Percentiles rank a stretch among this genome's conserved stretches.
Conservation (phyloP, 2,797 vertebrate species). For the Diplodus puntazzo region DNA sequence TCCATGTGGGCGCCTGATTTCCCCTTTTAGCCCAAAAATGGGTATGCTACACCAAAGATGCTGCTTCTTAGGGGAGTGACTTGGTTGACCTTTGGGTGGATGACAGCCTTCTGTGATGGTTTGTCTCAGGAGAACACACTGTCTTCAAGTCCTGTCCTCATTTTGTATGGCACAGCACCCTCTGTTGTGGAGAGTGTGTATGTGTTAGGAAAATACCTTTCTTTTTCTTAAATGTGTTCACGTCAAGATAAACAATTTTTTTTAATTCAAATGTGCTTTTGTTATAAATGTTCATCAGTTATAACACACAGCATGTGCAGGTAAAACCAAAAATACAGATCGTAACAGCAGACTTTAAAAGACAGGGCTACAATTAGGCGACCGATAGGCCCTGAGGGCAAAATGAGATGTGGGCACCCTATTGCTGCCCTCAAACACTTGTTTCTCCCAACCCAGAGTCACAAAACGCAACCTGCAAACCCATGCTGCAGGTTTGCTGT, state of each 20-base stretch:
- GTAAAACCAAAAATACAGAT: neutral
- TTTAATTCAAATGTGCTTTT: neutral
- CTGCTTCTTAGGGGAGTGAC: slow-evolving; percentile 9
- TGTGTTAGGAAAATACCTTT: slow-evolving; percentile 25
- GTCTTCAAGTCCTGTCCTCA: neutral
- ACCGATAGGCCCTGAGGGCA: neutral
- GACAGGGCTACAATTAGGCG: neutral
- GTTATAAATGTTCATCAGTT: neutral
- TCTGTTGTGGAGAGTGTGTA: slow-evolving; percentile 46
- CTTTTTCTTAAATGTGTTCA: neutral
- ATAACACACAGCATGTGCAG: neutral
- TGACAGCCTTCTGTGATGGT: slow-evolving; percentile 14
- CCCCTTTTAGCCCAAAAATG: slow-evolving; percentile 36
- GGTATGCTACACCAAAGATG: slow-evolving; percentile 43
- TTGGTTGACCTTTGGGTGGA: slow-evolving; percentile 8
- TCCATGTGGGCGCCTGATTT: slow-evolving; percentile 39
- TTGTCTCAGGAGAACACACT: neutral
- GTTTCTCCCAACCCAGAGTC: neutral
- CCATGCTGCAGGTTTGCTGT: neutral
- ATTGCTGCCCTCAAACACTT: neutral
- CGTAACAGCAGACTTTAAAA: neutral
- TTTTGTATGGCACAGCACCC: slow-evolving; percentile 57
- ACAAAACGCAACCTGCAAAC: neutral
- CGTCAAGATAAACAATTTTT: neutral
- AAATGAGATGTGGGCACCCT: neutral